phyloP scores from a whole-genome alignment of 2,113 vertebrate species.

The Sceloporus undulatus region DNA sequence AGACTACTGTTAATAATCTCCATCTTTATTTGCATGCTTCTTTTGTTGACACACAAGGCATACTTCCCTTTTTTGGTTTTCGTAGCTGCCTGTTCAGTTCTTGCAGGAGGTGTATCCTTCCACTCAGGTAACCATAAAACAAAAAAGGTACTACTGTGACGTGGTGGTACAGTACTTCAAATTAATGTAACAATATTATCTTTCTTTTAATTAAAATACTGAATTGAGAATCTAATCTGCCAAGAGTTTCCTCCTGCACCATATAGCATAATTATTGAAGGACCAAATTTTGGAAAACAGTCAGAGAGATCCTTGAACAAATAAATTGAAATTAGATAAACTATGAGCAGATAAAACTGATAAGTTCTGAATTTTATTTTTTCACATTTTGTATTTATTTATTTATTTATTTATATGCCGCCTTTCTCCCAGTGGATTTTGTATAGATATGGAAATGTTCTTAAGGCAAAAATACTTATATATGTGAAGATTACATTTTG shows the following conservation, averaged over 20 bases:
- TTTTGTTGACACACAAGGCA: neutral
- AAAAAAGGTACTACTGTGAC: neutral
- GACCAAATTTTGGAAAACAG: too few relatives aligned
- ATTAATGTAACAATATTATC: neutral
- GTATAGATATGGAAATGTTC: conserved; percentile 44
- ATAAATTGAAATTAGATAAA: too few relatives aligned
- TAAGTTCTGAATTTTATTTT: too few relatives aligned
- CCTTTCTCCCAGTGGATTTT: neutral
- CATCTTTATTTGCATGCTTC: neutral
- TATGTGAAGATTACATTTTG: conserved; percentile 45
- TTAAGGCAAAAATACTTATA: conserved; percentile 48
- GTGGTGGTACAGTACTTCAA: neutral
- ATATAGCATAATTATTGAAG: neutral
- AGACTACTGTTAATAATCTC: neutral
- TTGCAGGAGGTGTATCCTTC: neutral
- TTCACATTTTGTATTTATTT: too few relatives aligned
- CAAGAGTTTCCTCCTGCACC: neutral
- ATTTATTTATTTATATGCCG: too few relatives aligned
- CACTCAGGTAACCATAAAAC: too few relatives aligned
- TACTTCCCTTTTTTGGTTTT: neutral
- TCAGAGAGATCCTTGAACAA: too few relatives aligned
- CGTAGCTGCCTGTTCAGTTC: neutral
- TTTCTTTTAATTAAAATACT: neutral
- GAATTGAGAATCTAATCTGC: neutral
- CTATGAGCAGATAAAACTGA: too few relatives aligned